Evolutionary conservation across 1,140 invertebrate genomes (phyloP), one percentile per base, ranked within the genome.

Genomic region (Cydia pomonella): DNA sequence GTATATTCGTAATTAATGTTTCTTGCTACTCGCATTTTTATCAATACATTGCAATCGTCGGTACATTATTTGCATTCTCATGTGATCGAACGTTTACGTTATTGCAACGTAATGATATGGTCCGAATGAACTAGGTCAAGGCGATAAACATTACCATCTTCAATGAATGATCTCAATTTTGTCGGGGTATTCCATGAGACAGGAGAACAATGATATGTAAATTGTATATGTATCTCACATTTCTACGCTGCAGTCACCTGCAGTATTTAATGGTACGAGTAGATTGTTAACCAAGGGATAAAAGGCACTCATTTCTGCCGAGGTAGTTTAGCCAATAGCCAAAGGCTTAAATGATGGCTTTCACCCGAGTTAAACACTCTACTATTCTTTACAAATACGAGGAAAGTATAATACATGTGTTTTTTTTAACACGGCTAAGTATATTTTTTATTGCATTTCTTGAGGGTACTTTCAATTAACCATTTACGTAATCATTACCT

Each of bases 141-240:
- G 64, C 64, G 16, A 69, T 27, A 33, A 6, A 69, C 29, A 33
- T 69, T 69, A 69, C 64, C 64, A 69, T 69, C 64, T 69, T 69
- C 64, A 33, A 69, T 41, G 2, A 69, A n/a, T 69, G 64, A 38
- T 41, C 64, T 69, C 33, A n/a, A 69, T 69, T 33, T 33, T 13
- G 29, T 9, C n/a, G 27, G 9, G 29, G n/a, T 41, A n/a, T 66
- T 66, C 23, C 63, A 66, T 29, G 5, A 29, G n/a, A 16, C 13
- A 33, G 2, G 5, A 18, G 3, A 41, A 69, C 64, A 69, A 69
- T 69, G 29, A 23, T 59, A 25, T 29, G 27, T 33, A 38, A 9
- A 38, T 41, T 64, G 53, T 21, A 69, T 50, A n/a, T n/a, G n/a
- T n/a, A n/a, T 69, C 64, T 69, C 29, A 18, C 64, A 38, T 69